These are phyloP conservation scores for Microtus oregoni DNA, from an alignment of 2,113 vertebrate genomes.

Conservation along the genomic window DNA sequence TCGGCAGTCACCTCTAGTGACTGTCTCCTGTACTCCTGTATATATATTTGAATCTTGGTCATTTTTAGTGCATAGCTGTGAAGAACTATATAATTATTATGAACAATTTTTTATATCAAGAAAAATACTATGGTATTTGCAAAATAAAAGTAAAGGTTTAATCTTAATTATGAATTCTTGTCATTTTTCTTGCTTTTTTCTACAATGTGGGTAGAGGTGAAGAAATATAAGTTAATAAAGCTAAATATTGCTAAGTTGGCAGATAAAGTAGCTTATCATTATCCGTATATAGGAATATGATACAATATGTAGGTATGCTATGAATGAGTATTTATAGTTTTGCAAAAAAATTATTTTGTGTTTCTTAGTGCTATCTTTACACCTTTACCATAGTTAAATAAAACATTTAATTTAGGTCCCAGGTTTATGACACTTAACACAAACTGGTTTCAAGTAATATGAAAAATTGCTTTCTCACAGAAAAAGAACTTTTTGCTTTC, in stretches of 20 bases:
- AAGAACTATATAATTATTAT: conserved; percentile 78
- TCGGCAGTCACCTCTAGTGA: conserved; percentile 83
- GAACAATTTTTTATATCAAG: conserved; percentile 60
- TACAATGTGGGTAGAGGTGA: neutral
- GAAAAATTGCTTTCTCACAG: neutral
- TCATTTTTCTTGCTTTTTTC: neutral
- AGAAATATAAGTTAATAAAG: conserved; percentile 2
- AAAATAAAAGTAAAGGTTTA: conserved; percentile 5
- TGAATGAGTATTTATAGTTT: neutral
- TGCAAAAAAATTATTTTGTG: neutral
- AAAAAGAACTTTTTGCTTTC: conserved; percentile 8
- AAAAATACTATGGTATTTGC: neutral
- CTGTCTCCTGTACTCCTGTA: conserved; percentile 75
- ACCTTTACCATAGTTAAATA: neutral
- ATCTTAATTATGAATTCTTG: conserved; percentile 61
- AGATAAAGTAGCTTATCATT: neutral
- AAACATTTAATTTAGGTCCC: neutral
- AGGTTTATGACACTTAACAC: neutral
- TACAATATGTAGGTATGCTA: neutral
- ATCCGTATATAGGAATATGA: neutral
- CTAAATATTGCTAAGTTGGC: neutral
- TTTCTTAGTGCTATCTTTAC: neutral
- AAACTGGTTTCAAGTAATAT: neutral
- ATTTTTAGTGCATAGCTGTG: conserved; percentile 51
- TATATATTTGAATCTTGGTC: conserved; percentile 72